These are phyloP conservation scores for Chanos chanos DNA, from an alignment of 2,797 vertebrate genomes.

Conservation along the genomic window DNA sequence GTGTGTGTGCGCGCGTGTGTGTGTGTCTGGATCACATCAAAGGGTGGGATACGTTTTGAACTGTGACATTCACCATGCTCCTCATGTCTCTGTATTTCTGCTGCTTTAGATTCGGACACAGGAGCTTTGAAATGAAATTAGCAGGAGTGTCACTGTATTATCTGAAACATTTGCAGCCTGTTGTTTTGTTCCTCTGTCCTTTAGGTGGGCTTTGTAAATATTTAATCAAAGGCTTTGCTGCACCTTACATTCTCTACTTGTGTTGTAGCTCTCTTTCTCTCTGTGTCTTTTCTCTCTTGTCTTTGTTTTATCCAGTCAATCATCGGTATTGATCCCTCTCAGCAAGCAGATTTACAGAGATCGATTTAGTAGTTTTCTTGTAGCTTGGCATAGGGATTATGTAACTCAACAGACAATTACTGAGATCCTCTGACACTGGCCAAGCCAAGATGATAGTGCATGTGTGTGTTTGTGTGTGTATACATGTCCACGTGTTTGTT, in stretches of 20 bases:
- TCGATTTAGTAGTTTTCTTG: no score
- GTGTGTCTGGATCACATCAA: conserved; percentile 38
- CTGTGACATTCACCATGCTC: background rate
- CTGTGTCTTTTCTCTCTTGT: conserved; percentile 28
- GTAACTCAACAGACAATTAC: no score
- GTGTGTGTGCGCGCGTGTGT: conserved; percentile 9
- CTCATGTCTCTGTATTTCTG: background rate
- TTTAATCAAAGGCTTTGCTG: conserved; percentile 61
- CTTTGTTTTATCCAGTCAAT: background rate
- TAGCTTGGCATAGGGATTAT: no score
- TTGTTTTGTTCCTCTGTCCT: conserved; percentile 50
- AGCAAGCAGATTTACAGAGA: no score
- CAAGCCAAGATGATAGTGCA: no score
- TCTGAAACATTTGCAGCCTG: conserved; percentile 37
- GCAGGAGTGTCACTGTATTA: no score
- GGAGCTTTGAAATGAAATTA: conserved; percentile 18
- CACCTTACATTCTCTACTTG: conserved; percentile 22
- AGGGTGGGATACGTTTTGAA: conserved; percentile 7
- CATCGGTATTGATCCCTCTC: no score
- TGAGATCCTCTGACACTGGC: no score
- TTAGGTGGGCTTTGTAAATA: conserved; percentile 61
- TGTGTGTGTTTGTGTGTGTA: no score
- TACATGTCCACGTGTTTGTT: no score
- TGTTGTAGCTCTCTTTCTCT: conserved; percentile 36
- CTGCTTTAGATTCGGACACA: background rate